Evolutionary conservation across 1,140 invertebrate genomes (phyloP), one percentile per base, ranked within the genome.

Genomic region (Zaprionus kolodkinae): DNA sequence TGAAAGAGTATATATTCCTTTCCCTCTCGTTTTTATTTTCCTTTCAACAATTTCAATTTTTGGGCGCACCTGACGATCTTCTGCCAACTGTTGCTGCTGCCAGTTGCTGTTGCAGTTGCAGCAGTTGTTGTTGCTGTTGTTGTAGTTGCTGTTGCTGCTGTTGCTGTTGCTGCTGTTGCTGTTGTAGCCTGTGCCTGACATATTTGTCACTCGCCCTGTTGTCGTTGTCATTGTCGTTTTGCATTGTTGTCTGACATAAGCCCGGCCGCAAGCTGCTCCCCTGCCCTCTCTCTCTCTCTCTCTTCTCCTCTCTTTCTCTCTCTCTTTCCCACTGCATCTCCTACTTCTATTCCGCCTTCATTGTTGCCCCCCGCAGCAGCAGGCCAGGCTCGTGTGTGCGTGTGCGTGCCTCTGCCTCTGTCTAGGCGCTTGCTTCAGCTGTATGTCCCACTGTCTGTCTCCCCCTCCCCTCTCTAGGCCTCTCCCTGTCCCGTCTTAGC

Each of bases 181-280:
- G 73, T 50, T 72, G 67, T 21, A 1, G 21, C 21, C 65, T 61
- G 50, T 43, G 61, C 59, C 61, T 66, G 67, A 64, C 59, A 72
- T 72, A 74, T 78, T 74, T 74, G 54, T 69, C 72, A 75, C 72
- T 69, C 57, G 54, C 48, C 5, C 71, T 68, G 65, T 73, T 73
- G 57, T 73, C 70, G 55, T 72, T 74, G 50, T 35, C 61, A 62
- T 72, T 68, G 75, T 73, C 75, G 66, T 71, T 62, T 62, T 76
- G 69, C 27, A 57, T 72, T 73, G 73, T 74, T 76, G 66, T 43
- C 64, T 61, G 59, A 21, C 50, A 62, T 60, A 61, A 61, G 10
- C 56, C 56, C 27, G 35, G 4, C 25, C 17, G 33, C 33, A 56
- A 43, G 13, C 73, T 36, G 12, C 68, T 17, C 45, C 21, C 21